phyloP scores from a whole-genome alignment of 1,140 invertebrate genomes.

The Capitella teleta region DNA sequence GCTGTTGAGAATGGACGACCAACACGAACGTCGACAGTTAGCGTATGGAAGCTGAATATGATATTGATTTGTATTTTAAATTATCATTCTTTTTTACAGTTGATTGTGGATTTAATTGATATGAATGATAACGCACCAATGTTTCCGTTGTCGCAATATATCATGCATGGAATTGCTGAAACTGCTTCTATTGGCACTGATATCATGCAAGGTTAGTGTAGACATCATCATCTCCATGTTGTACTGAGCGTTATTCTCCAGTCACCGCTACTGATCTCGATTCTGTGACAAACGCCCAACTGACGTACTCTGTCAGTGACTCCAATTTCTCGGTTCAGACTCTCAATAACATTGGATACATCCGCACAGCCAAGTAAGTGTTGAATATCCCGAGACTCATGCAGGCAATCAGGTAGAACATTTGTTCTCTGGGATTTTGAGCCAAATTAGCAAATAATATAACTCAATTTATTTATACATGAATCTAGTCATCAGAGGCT shows the following conservation, averaged over 20 bases:
- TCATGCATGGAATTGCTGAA: conserved; percentile 11
- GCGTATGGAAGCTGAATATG: conserved; percentile 6
- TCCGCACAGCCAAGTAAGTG: conserved; percentile 68
- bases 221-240: neutral
- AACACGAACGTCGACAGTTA: conserved; percentile 10
- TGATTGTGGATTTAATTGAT: conserved; percentile 10
- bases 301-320: conserved; percentile 81
- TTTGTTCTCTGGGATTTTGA: no score
- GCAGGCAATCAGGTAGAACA: no score
- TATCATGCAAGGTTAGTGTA: conserved; percentile 13
- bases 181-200: conserved; percentile 10
- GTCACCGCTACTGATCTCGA: conserved; percentile 88
- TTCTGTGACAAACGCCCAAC: conserved; percentile 83
- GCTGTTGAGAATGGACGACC: conserved; percentile 13
- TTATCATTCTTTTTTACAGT: conserved; percentile 1
- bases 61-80: neutral
- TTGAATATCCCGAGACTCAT: no score
- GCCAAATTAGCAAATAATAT: no score
- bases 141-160: conserved; percentile 15
- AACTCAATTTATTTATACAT: no score
- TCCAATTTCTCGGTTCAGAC: conserved; percentile 73
- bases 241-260: conserved; percentile 9
- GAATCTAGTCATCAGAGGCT: no score
- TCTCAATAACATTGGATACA: conserved; percentile 70
- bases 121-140: conserved; percentile 13